Evolutionary conservation across 37 sponge, comb jelly and placozoan genomes (phyloP), one percentile per base, ranked within the genome.

Genomic region (Eunapius fragilis): DNA sequence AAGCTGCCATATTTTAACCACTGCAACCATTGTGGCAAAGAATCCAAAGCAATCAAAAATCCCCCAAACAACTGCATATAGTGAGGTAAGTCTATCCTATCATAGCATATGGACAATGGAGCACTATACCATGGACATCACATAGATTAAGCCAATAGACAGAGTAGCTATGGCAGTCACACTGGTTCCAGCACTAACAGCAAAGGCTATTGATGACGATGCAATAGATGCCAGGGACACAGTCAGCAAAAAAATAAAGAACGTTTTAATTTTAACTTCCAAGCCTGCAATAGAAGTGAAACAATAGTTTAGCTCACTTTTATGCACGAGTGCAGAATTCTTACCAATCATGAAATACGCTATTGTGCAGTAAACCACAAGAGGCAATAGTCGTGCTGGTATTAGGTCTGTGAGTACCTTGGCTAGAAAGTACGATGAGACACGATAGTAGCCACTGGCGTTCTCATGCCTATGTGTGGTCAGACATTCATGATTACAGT

Each of bases 11-110:
- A 95, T 84, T 92, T 77, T 25, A 95, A 14, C 96, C 96, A 95
- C 25, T 74, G 74, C 30, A 95, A 37, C 92, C 91, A 92, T 3
- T 19, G 71, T 38, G 91, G 88, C 22, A 95, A 82, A 23, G 90
- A 74, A 0, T 68, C 67, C 19, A 92, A 67, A 58, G 90, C 82
- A 0, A 95, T 58, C 25, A 95, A 79, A 23, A 95, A 85, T 3
- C 96, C 96, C 67, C 93, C 96, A 90, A 95, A 95, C 58, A 95
- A 36, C 94, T 94, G 86, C 27, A 69, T n/a, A 78, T 74, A 11
- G 24, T 36, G 14, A 17, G 7, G 2, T 2, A 10, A 13, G 58
- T 58, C 1, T 76, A 58, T 13, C 58, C 7, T 4, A 1, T 19
- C 17, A 58, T 6, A 41, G 6, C 6, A 6, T 75, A 24, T 75